Conservation (phyloP, 2,113 vertebrate species). For the Thunnus thynnus region DNA sequence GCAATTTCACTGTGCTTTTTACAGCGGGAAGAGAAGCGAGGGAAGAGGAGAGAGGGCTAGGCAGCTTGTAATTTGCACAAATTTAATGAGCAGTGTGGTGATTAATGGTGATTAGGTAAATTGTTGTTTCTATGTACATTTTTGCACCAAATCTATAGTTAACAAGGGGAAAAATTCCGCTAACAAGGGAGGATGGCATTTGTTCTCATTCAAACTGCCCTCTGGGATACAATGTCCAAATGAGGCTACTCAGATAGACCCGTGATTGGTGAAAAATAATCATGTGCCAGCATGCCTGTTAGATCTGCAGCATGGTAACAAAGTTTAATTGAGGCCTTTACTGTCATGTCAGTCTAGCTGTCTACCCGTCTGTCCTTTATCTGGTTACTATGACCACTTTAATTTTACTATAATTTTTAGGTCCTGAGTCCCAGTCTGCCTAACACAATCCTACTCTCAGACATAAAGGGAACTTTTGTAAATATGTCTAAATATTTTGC, state of each 20-base stretch:
- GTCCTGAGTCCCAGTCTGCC: too few relatives aligned
- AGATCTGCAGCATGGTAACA: slow-evolving; percentile 49
- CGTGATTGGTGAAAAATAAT: slow-evolving; percentile 70
- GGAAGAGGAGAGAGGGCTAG: background rate
- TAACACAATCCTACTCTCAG: too few relatives aligned
- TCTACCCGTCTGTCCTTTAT: background rate
- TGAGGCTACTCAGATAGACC: slow-evolving; percentile 31
- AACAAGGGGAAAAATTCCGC: slow-evolving; percentile 36
- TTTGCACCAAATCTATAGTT: slow-evolving; percentile 42
- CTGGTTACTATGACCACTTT: background rate
- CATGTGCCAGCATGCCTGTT: slow-evolving; percentile 57
- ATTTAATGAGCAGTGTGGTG: slow-evolving; percentile 46
- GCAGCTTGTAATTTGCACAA: slow-evolving; percentile 38
- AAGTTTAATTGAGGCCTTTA: slow-evolving; percentile 47
- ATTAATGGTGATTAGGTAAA: slow-evolving; percentile 60
- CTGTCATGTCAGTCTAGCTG: slow-evolving; percentile 19
- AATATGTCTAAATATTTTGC: too few relatives aligned
- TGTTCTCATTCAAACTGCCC: slow-evolving; percentile 59
- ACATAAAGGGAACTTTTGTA: too few relatives aligned
- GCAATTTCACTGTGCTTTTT: slow-evolving; percentile 54
- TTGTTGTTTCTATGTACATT: slow-evolving; percentile 45
- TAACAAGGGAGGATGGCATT: slow-evolving; percentile 57
- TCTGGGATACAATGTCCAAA: slow-evolving; percentile 48
- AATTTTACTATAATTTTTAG: too few relatives aligned
- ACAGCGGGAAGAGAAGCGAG: background rate